Percentiles rank a stretch among this genome's conserved stretches.
Conservation (phyloP, 2,888 invertebrate species). For the Ypsolopha scabrella region DNA sequence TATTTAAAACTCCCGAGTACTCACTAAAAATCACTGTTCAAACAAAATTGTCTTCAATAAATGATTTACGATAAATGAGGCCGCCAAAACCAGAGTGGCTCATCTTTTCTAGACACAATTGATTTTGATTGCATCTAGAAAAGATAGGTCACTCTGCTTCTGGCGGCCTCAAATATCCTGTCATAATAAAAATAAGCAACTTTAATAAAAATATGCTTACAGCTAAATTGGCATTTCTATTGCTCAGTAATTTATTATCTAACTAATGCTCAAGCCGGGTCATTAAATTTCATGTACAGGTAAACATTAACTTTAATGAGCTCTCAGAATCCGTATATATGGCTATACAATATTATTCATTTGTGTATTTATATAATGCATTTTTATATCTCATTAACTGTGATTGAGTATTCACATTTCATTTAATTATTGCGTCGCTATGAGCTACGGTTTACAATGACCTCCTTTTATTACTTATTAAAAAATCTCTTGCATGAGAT, state of each 20-base stretch:
- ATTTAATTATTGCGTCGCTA: background rate
- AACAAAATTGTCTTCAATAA: background rate
- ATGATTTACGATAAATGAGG: background rate
- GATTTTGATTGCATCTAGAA: too few species aligned
- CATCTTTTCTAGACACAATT: too few species aligned
- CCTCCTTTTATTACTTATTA: background rate
- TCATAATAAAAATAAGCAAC: conserved; percentile 27
- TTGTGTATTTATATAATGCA: conserved; percentile 1
- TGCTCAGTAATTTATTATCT: conserved; percentile 38
- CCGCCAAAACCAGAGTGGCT: too few species aligned
- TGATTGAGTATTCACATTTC: background rate
- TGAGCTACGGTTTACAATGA: background rate
- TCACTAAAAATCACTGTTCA: too few species aligned
- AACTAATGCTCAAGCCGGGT: background rate
- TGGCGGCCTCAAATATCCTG: too few species aligned
- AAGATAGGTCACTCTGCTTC: too few species aligned
- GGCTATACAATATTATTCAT: background rate
- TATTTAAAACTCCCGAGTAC: too few species aligned
- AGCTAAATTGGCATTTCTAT: conserved; percentile 61
- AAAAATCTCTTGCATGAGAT: background rate
- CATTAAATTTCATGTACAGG: background rate
- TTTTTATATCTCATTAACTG: background rate
- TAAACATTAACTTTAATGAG: background rate
- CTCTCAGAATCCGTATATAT: background rate
- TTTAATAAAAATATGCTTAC: conserved; percentile 37